A percentile compares a stretch with the other conserved stretches of the same genome.
Evolutionary conservation across 35 echinoderm and acorn worm genomes (phyloP).

Genomic region (Apostichopus japonicus): DNA sequence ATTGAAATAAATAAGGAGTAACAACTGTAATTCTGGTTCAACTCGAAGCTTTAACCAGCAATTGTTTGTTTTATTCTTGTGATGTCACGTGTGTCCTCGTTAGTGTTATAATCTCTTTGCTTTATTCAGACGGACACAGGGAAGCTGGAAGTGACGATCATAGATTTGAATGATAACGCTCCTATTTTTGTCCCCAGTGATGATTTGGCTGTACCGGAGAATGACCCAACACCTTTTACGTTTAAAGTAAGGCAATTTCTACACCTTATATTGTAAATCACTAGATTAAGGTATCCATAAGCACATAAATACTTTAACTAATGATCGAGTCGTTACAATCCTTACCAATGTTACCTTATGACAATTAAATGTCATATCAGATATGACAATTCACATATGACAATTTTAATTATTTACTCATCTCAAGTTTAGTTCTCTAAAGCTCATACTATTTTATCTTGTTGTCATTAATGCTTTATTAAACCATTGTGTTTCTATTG

Average conservation of each 20-base stretch:
- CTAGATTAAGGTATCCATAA: too few species aligned
- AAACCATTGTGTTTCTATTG: neutral
- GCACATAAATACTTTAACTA: too few species aligned
- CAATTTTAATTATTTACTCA: too few species aligned
- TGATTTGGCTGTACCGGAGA: neutral
- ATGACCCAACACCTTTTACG: neutral
- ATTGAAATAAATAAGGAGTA: too few species aligned
- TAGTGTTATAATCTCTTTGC: neutral
- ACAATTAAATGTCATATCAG: too few species aligned
- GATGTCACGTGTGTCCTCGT: too few species aligned
- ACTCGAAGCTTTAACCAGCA: neutral
- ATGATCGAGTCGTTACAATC: too few species aligned
- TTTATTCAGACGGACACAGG: neutral
- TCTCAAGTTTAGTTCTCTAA: too few species aligned
- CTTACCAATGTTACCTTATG: too few species aligned
- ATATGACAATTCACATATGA: neutral
- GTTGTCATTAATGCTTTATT: too few species aligned
- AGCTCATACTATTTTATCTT: too few species aligned
- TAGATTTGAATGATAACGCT: slow-evolving; percentile 30
- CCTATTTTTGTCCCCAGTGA: neutral
- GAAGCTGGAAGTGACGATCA: neutral
- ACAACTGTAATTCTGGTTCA: neutral
- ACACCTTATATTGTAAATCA: neutral
- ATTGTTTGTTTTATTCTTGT: neutral
- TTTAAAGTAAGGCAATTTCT: neutral